A percentile compares a stretch with the other conserved stretches of the same genome.
Evolutionary conservation across 2,888 invertebrate species (phyloP).

Genomic region (Leptarthrus brevirostris): DNA sequence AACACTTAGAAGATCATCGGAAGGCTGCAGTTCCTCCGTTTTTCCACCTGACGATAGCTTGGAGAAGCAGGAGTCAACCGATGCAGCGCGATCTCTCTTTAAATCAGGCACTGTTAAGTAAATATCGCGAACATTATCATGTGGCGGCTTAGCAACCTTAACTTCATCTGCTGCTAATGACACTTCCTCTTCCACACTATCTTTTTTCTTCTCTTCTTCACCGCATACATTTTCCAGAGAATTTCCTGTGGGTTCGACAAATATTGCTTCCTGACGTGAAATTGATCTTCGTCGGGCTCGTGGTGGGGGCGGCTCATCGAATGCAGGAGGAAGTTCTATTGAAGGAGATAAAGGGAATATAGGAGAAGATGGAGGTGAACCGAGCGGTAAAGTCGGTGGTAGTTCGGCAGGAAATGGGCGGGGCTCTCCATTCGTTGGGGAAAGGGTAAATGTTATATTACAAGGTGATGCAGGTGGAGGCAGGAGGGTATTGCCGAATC

Average conservation of each 20-base stretch:
- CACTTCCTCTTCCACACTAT: slow-evolving; percentile 60
- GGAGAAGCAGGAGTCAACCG: slow-evolving; percentile 88
- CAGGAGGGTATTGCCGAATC: slow-evolving; percentile 67
- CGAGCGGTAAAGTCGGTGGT: slow-evolving; percentile 52
- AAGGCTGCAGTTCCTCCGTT: slow-evolving; percentile 77
- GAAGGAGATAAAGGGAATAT: slow-evolving; percentile 68
- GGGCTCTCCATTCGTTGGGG: slow-evolving; percentile 69
- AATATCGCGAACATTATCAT: slow-evolving; percentile 74
- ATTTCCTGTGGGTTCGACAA: slow-evolving; percentile 78
- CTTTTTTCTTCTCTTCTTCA: slow-evolving; percentile 62
- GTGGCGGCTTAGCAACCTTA: slow-evolving; percentile 59
- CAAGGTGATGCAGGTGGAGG: slow-evolving; percentile 69
- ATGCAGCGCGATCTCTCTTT: slow-evolving; percentile 86
- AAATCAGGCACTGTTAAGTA: slow-evolving; percentile 85
- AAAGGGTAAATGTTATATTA: slow-evolving; percentile 73
- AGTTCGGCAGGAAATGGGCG: slow-evolving; percentile 65
- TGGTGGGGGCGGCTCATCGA: slow-evolving; percentile 60
- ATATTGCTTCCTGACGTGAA: slow-evolving; percentile 85
- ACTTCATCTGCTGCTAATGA: neutral
- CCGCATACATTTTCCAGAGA: slow-evolving; percentile 77
- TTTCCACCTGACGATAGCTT: slow-evolving; percentile 79
- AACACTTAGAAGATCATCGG: slow-evolving; percentile 72
- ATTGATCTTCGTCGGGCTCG: slow-evolving; percentile 77
- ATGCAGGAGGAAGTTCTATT: slow-evolving; percentile 71
- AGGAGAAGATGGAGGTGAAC: slow-evolving; percentile 66